Evolutionary conservation across 1,140 invertebrate genomes (phyloP), one percentile per base, ranked within the genome.

Genomic region (Leptinotarsa lineolata): DNA sequence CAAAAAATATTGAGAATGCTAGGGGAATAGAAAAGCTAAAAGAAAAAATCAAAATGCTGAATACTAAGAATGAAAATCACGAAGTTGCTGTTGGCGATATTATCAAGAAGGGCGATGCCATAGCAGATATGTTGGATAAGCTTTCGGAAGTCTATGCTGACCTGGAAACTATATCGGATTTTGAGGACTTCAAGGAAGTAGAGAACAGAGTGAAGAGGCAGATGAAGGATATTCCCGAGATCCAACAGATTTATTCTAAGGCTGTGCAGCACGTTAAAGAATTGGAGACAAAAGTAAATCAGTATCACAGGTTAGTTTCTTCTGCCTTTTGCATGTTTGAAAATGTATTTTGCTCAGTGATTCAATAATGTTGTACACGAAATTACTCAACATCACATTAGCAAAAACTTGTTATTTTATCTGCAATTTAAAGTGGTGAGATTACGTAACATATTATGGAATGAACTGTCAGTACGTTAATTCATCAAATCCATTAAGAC

Each of bases 1-100:
- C 66, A 18, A 77, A 72, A 73, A 81, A 81, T 54, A 72, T 70
- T 20, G 18, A 74, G 61, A 81, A 80, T n/a, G 16, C 48, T 3
- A n/a, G 44, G 22, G 30, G 70, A 65, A 16, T 74, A 68, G 39
- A 59, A 74, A 65, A 24, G 54, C 21, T 61, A 30, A 72, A 60
- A 48, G 69, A 65, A 64, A 70, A 70, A 71, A 44, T 69, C 44
- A 24, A 58, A 68, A 74, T 21, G 16, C 46, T 78, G 22, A 70
- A 74, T 18, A 44, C 63, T 12, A 59, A 78, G n/a, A 72, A 75
- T 30, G 30, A 70, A 60, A 72, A 48, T 2, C 58, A 78, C 15
- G 24, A 39, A 63, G 67, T 44, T 16, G 72, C 72, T 54, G 67
- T 75, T 3, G 45, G 72, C 18, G 68, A 81, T 58, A 70, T 83